A percentile compares a stretch with the other conserved stretches of the same genome.
These are phyloP conservation scores for Proterorhinus semilunaris DNA, from an alignment of 2,113 vertebrate species.

Conservation along the genomic window DNA sequence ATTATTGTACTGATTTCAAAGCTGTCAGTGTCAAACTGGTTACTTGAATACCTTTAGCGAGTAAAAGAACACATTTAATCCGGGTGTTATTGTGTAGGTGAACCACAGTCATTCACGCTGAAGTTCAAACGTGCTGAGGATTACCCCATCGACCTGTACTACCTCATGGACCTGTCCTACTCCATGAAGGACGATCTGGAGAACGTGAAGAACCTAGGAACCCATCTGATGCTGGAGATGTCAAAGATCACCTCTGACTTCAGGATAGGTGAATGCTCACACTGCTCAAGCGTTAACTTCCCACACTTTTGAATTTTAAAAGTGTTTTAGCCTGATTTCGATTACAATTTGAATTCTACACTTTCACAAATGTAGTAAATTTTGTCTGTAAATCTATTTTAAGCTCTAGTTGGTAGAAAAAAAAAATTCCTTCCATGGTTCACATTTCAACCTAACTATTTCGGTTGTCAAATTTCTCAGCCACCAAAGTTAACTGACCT, in stretches of 20 bases:
- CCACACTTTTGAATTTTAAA: too few relatives aligned
- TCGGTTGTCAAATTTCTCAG: neutral
- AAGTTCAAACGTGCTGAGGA: conserved; percentile 96
- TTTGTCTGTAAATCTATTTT: too few relatives aligned
- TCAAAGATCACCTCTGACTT: conserved; percentile 94
- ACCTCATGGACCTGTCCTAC: conserved; percentile 97
- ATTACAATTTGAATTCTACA: too few relatives aligned
- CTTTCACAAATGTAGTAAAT: too few relatives aligned
- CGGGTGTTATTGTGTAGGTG: conserved; percentile 53
- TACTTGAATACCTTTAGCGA: too few relatives aligned
- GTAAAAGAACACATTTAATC: neutral
- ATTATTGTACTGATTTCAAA: too few relatives aligned
- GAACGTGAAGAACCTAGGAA: conserved; percentile 96
- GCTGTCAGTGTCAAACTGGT: too few relatives aligned
- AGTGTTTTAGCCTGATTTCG: too few relatives aligned
- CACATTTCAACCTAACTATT: neutral
- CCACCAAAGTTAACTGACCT: conserved; percentile 22
- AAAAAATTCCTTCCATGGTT: too few relatives aligned
- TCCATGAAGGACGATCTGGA: conserved; percentile 99
- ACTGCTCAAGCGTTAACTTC: neutral
- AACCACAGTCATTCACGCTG: conserved; percentile 87
- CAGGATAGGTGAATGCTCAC: conserved; percentile 84
- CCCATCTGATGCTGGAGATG: conserved; percentile 91
- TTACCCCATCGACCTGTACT: conserved; percentile 98
- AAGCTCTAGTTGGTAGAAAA: neutral